Evolutionary conservation across 2,797 vertebrate species (phyloP).

Genomic region (Poliocrania exsul): DNA sequence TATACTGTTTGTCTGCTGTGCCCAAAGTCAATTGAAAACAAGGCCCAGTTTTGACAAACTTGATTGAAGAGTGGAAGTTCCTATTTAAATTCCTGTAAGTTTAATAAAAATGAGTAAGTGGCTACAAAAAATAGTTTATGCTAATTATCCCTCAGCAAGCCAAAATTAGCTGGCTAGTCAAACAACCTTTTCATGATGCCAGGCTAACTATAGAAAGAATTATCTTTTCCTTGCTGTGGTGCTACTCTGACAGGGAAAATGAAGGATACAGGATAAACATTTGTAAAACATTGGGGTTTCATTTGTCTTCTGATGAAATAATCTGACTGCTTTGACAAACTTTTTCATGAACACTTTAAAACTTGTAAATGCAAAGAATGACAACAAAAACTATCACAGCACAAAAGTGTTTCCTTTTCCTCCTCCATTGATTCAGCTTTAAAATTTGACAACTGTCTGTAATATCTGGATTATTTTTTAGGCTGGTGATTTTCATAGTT

Average conservation of each 20-base stretch:
- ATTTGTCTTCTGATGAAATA: background rate
- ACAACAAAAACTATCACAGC: background rate
- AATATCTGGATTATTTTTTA: background rate
- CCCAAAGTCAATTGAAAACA: background rate
- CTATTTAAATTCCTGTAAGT: background rate
- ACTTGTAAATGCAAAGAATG: background rate
- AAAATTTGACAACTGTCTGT: background rate
- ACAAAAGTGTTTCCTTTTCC: background rate
- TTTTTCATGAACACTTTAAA: background rate
- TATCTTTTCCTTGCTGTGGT: background rate
- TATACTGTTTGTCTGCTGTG: background rate
- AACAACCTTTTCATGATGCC: background rate
- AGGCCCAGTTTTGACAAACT: background rate
- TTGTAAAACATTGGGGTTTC: background rate
- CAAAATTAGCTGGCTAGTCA: background rate
- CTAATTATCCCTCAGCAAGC: background rate
- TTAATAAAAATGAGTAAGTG: conserved; percentile 9
- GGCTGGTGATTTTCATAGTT: background rate
- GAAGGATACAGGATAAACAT: background rate
- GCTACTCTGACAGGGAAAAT: background rate
- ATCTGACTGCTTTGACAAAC: background rate
- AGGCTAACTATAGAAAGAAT: background rate
- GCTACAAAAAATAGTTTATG: conserved; percentile 18
- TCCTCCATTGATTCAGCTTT: background rate
- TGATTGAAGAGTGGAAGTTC: background rate